A percentile compares a stretch with the other conserved stretches of the same genome.
Conservation (phyloP, 2,888 invertebrate species). For the Agrotis ipsilon region DNA sequence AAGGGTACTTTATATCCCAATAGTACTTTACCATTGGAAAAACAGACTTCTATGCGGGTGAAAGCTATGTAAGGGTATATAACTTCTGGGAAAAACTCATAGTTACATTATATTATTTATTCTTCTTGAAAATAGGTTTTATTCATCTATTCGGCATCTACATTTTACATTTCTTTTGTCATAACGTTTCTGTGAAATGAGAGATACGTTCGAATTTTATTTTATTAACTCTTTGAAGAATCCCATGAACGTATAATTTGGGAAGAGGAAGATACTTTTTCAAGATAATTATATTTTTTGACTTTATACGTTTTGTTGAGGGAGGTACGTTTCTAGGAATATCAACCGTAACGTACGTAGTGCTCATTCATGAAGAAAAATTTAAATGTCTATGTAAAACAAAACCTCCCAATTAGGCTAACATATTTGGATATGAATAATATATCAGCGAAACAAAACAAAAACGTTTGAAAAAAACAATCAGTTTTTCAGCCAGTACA, state of each 20-base stretch:
- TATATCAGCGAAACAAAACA: neutral
- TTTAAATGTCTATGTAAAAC: neutral
- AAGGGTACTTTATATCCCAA: too few species aligned
- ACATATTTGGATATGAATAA: neutral
- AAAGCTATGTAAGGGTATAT: too few species aligned
- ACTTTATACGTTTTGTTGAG: neutral
- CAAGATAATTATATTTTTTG: neutral
- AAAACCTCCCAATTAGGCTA: fast-evolving
- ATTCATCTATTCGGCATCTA: neutral
- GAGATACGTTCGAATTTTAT: conserved; percentile 19
- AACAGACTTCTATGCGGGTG: too few species aligned
- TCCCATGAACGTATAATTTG: neutral
- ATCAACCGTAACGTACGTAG: too few species aligned
- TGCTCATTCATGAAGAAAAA: neutral
- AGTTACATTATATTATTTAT: too few species aligned
- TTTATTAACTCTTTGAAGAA: neutral
- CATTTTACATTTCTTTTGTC: conserved; percentile 17
- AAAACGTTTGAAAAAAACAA: conserved; percentile 15
- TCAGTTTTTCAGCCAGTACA: conserved; percentile 30
- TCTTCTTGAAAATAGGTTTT: too few species aligned
- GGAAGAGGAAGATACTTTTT: neutral
- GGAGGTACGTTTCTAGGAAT: too few species aligned
- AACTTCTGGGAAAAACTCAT: too few species aligned
- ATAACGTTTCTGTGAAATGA: conserved; percentile 11
- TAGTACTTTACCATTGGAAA: too few species aligned